Conservation (phyloP, 1,140 invertebrate species). For the Hyles euphorbiae region DNA sequence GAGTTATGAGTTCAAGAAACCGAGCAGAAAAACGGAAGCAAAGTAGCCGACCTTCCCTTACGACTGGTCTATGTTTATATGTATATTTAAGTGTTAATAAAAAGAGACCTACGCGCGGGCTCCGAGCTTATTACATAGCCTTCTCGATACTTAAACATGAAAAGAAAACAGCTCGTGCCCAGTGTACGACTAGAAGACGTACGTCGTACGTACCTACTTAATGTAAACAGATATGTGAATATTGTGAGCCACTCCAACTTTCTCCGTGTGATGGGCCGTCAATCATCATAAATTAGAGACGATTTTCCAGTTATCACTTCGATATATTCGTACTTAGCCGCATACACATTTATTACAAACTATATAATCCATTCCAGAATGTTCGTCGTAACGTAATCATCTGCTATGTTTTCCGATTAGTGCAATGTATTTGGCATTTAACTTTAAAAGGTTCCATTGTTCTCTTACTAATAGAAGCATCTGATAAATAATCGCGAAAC, state of each 20-base stretch:
- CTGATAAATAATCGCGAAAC: too few species aligned
- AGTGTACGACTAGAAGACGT: neutral
- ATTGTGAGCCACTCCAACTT: constrained; percentile 60
- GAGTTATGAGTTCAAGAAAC: constrained; percentile 30
- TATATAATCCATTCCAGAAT: too few species aligned
- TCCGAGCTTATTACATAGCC: neutral
- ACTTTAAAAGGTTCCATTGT: too few species aligned
- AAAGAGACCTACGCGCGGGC: neutral
- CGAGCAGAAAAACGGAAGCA: constrained; percentile 29
- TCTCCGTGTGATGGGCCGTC: constrained; percentile 63
- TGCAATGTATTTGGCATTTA: too few species aligned
- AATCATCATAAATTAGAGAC: constrained; percentile 53
- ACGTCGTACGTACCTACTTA: constrained; percentile 27
- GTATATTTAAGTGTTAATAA: constrained; percentile 1
- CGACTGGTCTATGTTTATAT: constrained; percentile 11
- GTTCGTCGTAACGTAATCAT: too few species aligned
- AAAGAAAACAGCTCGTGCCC: constrained; percentile 24
- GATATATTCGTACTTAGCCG: constrained; percentile 20
- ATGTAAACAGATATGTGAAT: constrained; percentile 54
- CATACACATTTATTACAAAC: too few species aligned
- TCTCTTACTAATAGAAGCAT: too few species aligned
- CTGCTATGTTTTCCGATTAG: too few species aligned
- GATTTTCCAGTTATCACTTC: constrained; percentile 53
- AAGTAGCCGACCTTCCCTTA: constrained; percentile 22
- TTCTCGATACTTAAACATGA: constrained; percentile 10